Evolutionary conservation across 2,888 invertebrate species (phyloP), one percentile per base, ranked within the genome.

Genomic region (Lumbricus terrestris): DNA sequence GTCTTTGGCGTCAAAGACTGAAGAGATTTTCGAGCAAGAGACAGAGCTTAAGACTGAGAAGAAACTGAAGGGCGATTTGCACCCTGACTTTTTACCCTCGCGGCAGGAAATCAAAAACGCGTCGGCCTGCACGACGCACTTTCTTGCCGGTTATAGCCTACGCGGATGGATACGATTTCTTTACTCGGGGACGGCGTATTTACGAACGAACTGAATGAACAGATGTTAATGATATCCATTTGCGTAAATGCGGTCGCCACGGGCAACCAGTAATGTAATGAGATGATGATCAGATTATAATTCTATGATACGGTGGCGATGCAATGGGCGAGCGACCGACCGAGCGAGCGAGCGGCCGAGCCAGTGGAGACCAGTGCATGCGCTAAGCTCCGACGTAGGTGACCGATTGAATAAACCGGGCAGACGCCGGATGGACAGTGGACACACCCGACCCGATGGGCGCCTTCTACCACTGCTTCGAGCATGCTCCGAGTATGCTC

Each of bases 221-320:
- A 85, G 85, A 85, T 85, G 85, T 11, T 85, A 85, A 85, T 85
- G 85, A 85, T 35, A 85, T 85, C 85, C 85, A 20, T 85, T 85
- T 85, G 85, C 85, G 85, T 85, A 85, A 85, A 85, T 85, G 85
- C 85, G 85, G 85, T 85, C 85, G 85, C 85, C 85, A 85, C 20
- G 34, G 85, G 85, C 85, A 85, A 85, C 85, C 35, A 34, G 85
- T 85, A 85, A 37, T 85, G 85, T 37, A 69, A 69, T 37, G 35
- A 37, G 34, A 85, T 85, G 85, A 85, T 85, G 85, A 85, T 85
- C 35, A 34, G 85, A 85, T 85, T 29, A 34, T 85, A 85, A 85
- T 85, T 6, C 85, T 37, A 85, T 37, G 85, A 34, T 37, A 85
- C 35, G 85, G 85, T 35, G 35, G 35, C 16, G 85, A 35, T 34